Conservation (phyloP, 2,888 invertebrate species). For the Anagyrus pseudococci region DNA sequence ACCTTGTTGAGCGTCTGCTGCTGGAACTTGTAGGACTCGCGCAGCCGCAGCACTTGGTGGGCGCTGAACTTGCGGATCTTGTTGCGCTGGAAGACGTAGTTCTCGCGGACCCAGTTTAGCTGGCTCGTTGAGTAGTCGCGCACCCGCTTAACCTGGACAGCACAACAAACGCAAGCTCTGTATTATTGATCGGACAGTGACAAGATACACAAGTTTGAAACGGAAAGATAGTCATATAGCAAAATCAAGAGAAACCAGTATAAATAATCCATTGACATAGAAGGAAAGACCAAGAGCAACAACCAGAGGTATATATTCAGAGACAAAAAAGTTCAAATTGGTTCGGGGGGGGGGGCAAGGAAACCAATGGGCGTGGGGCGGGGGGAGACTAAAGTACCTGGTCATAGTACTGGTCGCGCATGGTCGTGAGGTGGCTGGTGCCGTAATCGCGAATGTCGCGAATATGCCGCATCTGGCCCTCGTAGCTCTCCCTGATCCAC, state of each 20-base stretch:
- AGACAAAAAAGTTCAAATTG: no score
- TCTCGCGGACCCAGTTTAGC: constrained; percentile 92
- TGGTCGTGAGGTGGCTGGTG: constrained; percentile 81
- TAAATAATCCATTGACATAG: not conserved
- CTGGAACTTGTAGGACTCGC: constrained; percentile 95
- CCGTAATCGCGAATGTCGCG: constrained; percentile 92
- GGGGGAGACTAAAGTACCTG: constrained; percentile 68
- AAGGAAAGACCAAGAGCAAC: no score
- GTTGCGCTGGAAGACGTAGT: constrained; percentile 93
- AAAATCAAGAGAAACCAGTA: not conserved
- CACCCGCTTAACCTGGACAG: constrained; percentile 82
- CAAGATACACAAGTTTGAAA: no score
- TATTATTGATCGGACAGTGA: no score
- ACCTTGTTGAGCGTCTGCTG: constrained; percentile 94
- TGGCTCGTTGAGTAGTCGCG: constrained; percentile 91
- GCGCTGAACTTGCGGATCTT: constrained; percentile 94
- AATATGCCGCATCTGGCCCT: constrained; percentile 84
- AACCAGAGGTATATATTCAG: no score
- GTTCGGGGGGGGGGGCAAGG: no score
- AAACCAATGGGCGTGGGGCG: not conserved
- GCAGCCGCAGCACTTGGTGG: constrained; percentile 85
- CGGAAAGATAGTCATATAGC: no score
- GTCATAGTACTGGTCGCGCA: constrained; percentile 91
- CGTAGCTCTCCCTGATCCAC: constrained; percentile 91
- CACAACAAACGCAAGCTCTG: constrained; percentile 21